phyloP scores from a whole-genome alignment of 2,797 vertebrate species.

The Discoglossus pictus region DNA sequence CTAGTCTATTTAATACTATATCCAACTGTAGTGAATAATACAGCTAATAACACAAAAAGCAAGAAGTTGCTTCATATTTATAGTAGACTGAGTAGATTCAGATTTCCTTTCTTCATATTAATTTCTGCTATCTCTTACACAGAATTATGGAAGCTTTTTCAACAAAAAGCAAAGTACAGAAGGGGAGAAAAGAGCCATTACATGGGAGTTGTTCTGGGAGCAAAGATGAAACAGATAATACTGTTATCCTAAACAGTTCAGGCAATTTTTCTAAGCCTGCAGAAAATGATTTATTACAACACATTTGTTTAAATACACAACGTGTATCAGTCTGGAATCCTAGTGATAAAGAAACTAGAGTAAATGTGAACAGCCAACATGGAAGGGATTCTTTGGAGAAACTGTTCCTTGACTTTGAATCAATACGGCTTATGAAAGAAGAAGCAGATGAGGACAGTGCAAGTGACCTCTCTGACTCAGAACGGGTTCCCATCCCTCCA shows the following conservation, averaged over 20 bases:
- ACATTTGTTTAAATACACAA: slow-evolving; percentile 25
- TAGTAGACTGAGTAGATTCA: no score
- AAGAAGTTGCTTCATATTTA: no score
- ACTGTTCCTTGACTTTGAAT: slow-evolving; percentile 68
- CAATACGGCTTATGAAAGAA: slow-evolving; percentile 68
- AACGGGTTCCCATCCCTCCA: slow-evolving; percentile 69
- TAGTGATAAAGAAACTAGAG: neutral
- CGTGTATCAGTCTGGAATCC: slow-evolving; percentile 10
- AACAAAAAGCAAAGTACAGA: slow-evolving; percentile 51
- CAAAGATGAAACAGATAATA: slow-evolving; percentile 12
- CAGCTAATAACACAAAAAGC: no score
- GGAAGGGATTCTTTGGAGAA: slow-evolving; percentile 48
- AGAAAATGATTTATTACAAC: slow-evolving; percentile 16
- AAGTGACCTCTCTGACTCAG: slow-evolving; percentile 87
- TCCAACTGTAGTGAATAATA: no score
- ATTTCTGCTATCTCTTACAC: slow-evolving; percentile 31
- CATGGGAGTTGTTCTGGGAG: slow-evolving; percentile 45
- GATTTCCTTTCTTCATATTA: no score
- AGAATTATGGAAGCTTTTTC: slow-evolving; percentile 52
- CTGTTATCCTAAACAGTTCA: slow-evolving; percentile 33
- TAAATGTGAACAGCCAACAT: slow-evolving; percentile 37
- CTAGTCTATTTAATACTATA: no score
- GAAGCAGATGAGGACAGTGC: slow-evolving; percentile 84
- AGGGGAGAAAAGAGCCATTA: slow-evolving; percentile 51
- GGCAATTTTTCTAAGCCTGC: slow-evolving; percentile 7